Percentiles rank a stretch among this genome's conserved stretches.
These are phyloP conservation scores for Tachysurus fulvidraco DNA, from an alignment of 2,113 vertebrate species.

Conservation along the genomic window DNA sequence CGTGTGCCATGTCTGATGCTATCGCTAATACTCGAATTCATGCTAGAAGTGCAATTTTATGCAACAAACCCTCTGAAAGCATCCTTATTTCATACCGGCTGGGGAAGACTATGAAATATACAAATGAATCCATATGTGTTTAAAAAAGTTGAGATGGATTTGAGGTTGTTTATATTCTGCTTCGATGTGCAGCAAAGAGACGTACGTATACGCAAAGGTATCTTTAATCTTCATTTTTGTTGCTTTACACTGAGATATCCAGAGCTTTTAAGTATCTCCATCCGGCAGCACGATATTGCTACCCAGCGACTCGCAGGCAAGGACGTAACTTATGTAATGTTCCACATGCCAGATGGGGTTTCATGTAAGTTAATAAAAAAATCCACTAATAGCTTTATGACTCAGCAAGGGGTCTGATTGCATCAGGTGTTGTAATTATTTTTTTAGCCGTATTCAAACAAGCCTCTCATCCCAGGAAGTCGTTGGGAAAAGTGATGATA, in stretches of 20 bases:
- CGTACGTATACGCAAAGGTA: not conserved
- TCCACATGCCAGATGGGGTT: conserved; percentile 29
- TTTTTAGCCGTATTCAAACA: conserved; percentile 32
- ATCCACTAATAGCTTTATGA: conserved; percentile 38
- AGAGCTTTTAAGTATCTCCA: not conserved
- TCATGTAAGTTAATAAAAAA: conserved; percentile 44
- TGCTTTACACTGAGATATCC: not conserved
- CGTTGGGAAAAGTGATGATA: conserved; percentile 12
- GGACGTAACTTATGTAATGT: conserved; percentile 19
- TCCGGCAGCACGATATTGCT: not conserved
- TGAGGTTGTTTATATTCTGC: not conserved
- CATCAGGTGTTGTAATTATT: conserved; percentile 44
- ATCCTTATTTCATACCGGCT: no score
- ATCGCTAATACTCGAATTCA: not conserved
- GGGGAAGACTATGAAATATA: no score
- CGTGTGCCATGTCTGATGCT: not conserved
- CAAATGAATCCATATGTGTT: not conserved
- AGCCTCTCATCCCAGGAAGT: conserved; percentile 22
- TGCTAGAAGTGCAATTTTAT: not conserved
- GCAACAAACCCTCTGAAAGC: not conserved
- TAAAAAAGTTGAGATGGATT: not conserved
- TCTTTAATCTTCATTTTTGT: conserved; percentile 18
- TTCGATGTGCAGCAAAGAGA: not conserved
- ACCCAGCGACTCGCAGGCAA: conserved; percentile 18
- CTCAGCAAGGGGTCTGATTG: conserved; percentile 38